Conservation (phyloP, 2,888 invertebrate species). For the Seira sanloemensis region DNA sequence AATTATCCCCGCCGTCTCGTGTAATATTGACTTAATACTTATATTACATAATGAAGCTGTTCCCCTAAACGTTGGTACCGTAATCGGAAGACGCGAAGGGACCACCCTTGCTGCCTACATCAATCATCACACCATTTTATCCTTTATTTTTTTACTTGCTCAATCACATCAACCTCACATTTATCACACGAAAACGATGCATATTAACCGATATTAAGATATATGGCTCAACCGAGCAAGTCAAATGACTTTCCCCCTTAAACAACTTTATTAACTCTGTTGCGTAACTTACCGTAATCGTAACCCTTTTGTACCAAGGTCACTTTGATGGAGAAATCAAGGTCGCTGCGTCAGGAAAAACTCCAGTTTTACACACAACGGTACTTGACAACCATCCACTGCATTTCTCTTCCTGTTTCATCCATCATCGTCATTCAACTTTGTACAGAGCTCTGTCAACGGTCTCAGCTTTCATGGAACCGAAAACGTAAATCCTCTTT, state of each 20-base stretch:
- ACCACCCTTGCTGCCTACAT: conserved; percentile 45
- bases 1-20: not conserved
- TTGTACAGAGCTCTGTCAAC: conserved; percentile 32
- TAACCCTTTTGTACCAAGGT: conserved; percentile 6
- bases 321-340: conserved; percentile 22
- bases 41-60: not conserved
- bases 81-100: not conserved
- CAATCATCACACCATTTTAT: conserved; percentile 44
- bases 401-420: conserved; percentile 15
- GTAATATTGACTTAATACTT: not conserved
- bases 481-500: not conserved
- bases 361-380: conserved; percentile 24
- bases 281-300: not conserved
- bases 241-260: not conserved
- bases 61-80: not conserved
- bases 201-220: not conserved
- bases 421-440: conserved; percentile 50
- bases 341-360: conserved; percentile 16
- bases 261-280: not conserved
- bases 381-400: conserved; percentile 30
- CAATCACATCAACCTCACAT: not conserved
- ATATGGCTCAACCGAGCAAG: not conserved
- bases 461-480: conserved; percentile 28
- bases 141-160: not conserved
- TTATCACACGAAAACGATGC: conserved; percentile 9